Base-by-base conservation (phyloP, 2,113 vertebrate species). In the Campylomormyrus tamandua region DNA sequence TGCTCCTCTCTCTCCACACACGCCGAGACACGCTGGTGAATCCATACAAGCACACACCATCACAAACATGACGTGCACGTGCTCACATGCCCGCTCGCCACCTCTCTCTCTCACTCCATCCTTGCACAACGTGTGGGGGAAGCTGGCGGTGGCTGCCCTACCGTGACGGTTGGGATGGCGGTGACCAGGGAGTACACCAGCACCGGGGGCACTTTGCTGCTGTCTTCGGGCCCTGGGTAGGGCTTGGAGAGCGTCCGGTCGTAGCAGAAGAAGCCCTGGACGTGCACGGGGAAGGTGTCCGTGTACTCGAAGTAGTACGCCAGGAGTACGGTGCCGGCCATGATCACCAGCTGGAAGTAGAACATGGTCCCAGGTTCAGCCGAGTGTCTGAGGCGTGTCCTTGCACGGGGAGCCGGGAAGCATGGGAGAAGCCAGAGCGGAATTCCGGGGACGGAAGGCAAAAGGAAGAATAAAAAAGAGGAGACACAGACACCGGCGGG, bases 271-370 rank as follows among this genome's bases (percentile, higher is more conserved):
- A 98, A 98, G 50, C 97, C 97, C 92, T 98, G 97, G 91, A 96
- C 87, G 92, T 98, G 97, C 50, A 98, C 97, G 0, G 97, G 96
- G 93, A 98, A 98, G 53, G 97, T 97, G 95, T 98, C 97, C 0
- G 97, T 98, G 95, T 97, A 98, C 92, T 98, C 97, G 27, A 98
- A 96, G 94, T 98, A 97, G 94, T 98, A 98, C 2, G 97, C 97
- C 42, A 98, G 95, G 93, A 98, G 95, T 90, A 97, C 95, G 27
- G 96, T 97, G 87, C 97, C 95, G 17, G 97, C 97, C 96, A 98
- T 96, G 91, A 98, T 97, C 93, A 97, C 97, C 89, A 97, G 95
- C 97, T 98, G 97, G 93, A 96, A 95, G 94, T 95, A 96, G 90
- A 96, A 95, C 95, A 96, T 95, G 91, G 92, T 95, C 92, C 92